Percentiles rank a stretch among this genome's conserved stretches.
These are phyloP conservation scores for Tuberolachnus salignus DNA, from an alignment of 2,888 invertebrate genomes.

Conservation along the genomic window DNA sequence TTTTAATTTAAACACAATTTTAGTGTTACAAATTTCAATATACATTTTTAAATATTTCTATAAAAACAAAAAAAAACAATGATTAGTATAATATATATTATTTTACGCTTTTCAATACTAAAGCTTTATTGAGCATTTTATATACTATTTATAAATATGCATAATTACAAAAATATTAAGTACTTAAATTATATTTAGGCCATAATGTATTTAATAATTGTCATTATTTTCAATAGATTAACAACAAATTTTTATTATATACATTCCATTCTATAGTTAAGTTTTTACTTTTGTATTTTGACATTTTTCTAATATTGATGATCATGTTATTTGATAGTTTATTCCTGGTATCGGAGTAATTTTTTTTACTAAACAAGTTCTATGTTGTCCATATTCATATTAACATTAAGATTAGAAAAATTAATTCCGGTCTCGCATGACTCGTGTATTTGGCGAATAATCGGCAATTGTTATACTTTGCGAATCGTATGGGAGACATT, in stretches of 20 bases:
- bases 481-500: too few species aligned
- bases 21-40: background rate
- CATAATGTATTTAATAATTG: background rate
- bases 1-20: background rate
- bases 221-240: background rate
- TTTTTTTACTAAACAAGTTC: background rate
- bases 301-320: background rate
- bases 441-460: too few species aligned
- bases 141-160: background rate
- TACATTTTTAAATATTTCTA: too few species aligned
- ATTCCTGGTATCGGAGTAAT: background rate
- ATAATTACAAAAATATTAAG: background rate
- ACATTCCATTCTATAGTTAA: background rate
- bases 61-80: too few species aligned
- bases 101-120: too few species aligned
- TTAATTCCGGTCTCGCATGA: too few species aligned
- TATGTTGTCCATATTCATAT: background rate
- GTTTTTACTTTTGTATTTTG: constrained; percentile 7
- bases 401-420: too few species aligned
- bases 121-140: too few species aligned
- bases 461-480: too few species aligned
- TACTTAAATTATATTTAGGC: background rate
- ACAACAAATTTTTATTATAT: background rate
- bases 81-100: too few species aligned
- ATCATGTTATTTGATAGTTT: background rate